Evolutionary conservation across 2,888 invertebrate species (phyloP), one percentile per base, ranked within the genome.

Genomic region (Oegoconia quadripuncta): DNA sequence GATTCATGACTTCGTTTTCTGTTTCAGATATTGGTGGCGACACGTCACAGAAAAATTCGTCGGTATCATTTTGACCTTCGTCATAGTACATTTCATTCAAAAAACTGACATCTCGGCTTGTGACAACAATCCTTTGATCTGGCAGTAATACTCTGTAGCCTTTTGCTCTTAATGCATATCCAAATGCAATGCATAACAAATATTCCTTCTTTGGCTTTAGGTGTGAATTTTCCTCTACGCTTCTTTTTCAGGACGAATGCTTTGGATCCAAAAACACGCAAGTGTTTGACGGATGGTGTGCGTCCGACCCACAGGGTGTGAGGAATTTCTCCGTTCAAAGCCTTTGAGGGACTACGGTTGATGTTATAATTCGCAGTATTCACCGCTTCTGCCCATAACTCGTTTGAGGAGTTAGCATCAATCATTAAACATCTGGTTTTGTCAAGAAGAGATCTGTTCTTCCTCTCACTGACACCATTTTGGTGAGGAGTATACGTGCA

Each of bases 301-400:
- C 26, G 9, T 2, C n/a, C 16, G 3, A 15, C 38, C 30, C 33
- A 35, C 20, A n/a, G 17, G 7, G 9, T 3, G 17, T 28, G 28
- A n/a, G 35, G 35, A 2, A 18, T 6, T 3, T 35, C 11, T 3
- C 22, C 18, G 3, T 35, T 22, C 3, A 18, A 13, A 8, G 17
- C 32, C 9, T 15, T 26, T 6, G 33, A 16, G 3, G 34, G 29
- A 29, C 37, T 35, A 17, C 44, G 14, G 22, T 44, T 37, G 11
- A 18, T 26, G 9, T 32, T 9, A 18, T 44, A 41, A 11, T 41
- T 41, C 7, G 40, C 37, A 23, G 44, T 37, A 7, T 6, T 6
- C 13, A 41, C 35, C 12, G 41, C 39, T 31, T 45, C 41, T 4
- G 36, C 39, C 41, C 41, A 45, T 3, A 41, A 9, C 6, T 25